A percentile compares a stretch with the other conserved stretches of the same genome.
phyloP scores from a whole-genome alignment of 2,797 vertebrate species.

The Mareca penelope region DNA sequence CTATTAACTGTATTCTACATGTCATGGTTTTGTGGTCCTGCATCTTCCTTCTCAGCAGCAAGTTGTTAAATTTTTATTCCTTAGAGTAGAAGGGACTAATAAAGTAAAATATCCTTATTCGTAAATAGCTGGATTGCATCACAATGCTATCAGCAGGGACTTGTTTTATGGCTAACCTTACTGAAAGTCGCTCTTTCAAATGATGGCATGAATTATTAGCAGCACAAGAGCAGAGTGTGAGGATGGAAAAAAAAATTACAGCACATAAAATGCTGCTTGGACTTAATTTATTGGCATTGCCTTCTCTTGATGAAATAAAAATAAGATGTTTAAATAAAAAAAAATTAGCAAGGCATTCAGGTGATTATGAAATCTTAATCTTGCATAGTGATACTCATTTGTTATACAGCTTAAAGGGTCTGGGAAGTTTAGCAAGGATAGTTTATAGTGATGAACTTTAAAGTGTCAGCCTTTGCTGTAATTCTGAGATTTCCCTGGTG shows the following conservation, averaged over 20 bases:
- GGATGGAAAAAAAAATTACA: background rate
- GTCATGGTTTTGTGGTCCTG: background rate
- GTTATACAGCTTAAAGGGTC: background rate
- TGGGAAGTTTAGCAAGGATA: background rate
- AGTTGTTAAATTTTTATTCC: conserved; percentile 11
- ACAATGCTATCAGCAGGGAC: background rate
- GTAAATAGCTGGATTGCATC: background rate
- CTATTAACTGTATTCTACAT: background rate
- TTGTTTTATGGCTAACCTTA: conserved; percentile 27
- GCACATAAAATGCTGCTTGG: background rate
- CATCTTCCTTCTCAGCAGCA: background rate
- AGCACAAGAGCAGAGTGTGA: background rate
- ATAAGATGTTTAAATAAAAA: background rate
- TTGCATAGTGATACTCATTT: background rate
- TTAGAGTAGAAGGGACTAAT: background rate
- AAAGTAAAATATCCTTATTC: conserved; percentile 4
- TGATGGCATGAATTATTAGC: background rate
- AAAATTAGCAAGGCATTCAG: background rate
- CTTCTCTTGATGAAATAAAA: background rate
- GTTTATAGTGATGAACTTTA: background rate
- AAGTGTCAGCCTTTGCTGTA: background rate
- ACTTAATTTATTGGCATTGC: background rate
- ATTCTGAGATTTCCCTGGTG: background rate
- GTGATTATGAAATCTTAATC: background rate
- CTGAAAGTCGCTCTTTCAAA: background rate